Conservation (phyloP, 2,888 invertebrate species). For the Pyrocoelia pectoralis region DNA sequence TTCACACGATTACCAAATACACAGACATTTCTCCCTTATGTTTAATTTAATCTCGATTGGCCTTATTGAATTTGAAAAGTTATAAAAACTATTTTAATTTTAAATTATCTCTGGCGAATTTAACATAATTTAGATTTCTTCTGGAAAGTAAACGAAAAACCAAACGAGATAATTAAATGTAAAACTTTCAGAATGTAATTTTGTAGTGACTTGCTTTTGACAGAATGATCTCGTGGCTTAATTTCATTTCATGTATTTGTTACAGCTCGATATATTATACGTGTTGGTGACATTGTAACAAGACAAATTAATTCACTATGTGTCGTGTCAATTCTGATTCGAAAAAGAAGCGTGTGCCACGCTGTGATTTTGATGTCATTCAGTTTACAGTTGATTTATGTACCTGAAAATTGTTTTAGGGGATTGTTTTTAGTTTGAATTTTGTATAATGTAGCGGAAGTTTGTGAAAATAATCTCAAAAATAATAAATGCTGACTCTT, state of each 20-base stretch:
- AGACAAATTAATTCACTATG: constrained; percentile 26
- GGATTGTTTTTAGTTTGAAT: neutral
- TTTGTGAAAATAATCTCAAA: constrained; percentile 40
- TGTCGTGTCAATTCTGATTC: constrained; percentile 6
- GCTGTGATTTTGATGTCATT: constrained; percentile 15
- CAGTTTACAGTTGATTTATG: constrained; percentile 14
- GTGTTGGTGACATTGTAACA: constrained; percentile 18
- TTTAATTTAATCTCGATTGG: too few species aligned
- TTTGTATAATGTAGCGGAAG: constrained; percentile 18
- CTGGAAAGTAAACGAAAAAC: neutral
- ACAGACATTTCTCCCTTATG: too few species aligned
- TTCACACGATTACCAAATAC: too few species aligned
- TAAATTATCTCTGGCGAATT: neutral
- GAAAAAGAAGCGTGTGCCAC: neutral
- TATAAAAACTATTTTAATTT: constrained; percentile 4
- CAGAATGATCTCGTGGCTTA: constrained; percentile 20
- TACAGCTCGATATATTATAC: constrained; percentile 21
- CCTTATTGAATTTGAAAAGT: too few species aligned
- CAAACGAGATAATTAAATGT: constrained; percentile 22
- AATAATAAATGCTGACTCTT: constrained; percentile 41
- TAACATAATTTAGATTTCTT: neutral
- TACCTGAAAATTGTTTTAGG: constrained; percentile 15
- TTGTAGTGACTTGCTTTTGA: constrained; percentile 24
- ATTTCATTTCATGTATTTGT: constrained; percentile 26
- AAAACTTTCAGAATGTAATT: constrained; percentile 22